Evolutionary conservation across 2,888 invertebrate genomes (phyloP), one percentile per base, ranked within the genome.

Genomic region (Ophioninae sp.): DNA sequence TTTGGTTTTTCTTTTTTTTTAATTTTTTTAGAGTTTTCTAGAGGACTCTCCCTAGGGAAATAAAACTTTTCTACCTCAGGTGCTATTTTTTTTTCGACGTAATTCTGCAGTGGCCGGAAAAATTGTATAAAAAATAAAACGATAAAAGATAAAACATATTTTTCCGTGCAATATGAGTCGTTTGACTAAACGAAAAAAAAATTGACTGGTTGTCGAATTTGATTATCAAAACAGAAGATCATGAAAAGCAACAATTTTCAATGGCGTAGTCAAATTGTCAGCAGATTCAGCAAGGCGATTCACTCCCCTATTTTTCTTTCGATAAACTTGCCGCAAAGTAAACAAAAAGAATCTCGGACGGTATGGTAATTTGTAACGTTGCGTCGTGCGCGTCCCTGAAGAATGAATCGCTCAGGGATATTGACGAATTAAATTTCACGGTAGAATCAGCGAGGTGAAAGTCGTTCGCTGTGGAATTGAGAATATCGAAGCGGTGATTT

Each of bases 351-450:
- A 37, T 37, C 17, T 37, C 30, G 20, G 30, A 13, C 68, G 0
- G 22, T 10, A 17, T 0, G 59, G 58, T 74, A 74, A 72, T 56
- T 58, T 67, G 68, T 72, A 80, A 56, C 30, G 75, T 68, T 63
- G 64, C 51, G 75, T 73, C 51, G 75, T 73, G 77, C 61, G 20
- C 39, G 78, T 51, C 37, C 61, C 22, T 2, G 17, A 30, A 44
- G 74, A 81, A 75, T 81, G 80, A 83, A 83, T 79, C 81, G 81
- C 76, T 78, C 30, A 51, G 79, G 74, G 78, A 81, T 73, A 85
- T 79, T 80, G 85, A 80, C 74, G 77, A 86, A 82, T 81, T 79
- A 79, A 78, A 84, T 86, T 79, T 81, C 77, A 69, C 73, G 67
- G 77, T 79, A 67, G 71, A 79, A 67, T 30, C 78, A 67, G n/a